Percentiles rank a stretch among this genome's conserved stretches.
Evolutionary conservation across 2,888 invertebrate species (phyloP).

Genomic region (Dryocosmus kuriphilus): DNA sequence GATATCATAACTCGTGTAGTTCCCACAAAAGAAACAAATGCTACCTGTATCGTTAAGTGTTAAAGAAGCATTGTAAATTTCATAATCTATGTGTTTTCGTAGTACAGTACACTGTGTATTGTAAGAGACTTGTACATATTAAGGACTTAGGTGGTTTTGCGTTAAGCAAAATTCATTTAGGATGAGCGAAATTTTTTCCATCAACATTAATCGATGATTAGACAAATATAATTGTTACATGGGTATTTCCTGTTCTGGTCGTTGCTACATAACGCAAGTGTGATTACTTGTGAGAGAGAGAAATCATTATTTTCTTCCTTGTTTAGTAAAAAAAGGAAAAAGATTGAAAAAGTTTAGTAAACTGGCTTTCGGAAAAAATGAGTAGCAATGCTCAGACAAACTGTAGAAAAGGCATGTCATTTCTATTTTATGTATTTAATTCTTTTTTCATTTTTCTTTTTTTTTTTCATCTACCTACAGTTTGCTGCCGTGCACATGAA

Average conservation of each 20-base stretch:
- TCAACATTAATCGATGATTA: background rate
- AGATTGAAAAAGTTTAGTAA: too few species aligned
- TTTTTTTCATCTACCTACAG: background rate
- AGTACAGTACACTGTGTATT: constrained; percentile 33
- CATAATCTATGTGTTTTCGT: constrained; percentile 29
- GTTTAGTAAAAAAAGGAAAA: background rate
- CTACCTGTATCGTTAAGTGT: constrained; percentile 27
- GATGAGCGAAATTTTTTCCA: background rate
- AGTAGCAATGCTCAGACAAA: background rate
- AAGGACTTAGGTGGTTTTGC: background rate
- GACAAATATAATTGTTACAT: background rate
- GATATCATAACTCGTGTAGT: constrained; percentile 5
- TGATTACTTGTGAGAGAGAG: background rate
- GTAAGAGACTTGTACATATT: constrained; percentile 47
- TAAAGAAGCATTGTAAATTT: constrained; percentile 40
- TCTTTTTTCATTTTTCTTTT: background rate
- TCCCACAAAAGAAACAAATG: background rate
- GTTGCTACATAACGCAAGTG: background rate
- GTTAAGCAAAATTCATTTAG: background rate
- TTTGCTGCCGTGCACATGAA: too few species aligned
- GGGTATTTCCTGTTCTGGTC: background rate
- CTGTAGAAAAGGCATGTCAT: background rate
- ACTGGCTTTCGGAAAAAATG: background rate
- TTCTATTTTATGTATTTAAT: background rate
- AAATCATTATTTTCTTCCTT: background rate